Percentiles rank a stretch among this genome's conserved stretches.
Evolutionary conservation across 2,797 vertebrate species (phyloP).

Genomic region (Scyliorhinus canicula): DNA sequence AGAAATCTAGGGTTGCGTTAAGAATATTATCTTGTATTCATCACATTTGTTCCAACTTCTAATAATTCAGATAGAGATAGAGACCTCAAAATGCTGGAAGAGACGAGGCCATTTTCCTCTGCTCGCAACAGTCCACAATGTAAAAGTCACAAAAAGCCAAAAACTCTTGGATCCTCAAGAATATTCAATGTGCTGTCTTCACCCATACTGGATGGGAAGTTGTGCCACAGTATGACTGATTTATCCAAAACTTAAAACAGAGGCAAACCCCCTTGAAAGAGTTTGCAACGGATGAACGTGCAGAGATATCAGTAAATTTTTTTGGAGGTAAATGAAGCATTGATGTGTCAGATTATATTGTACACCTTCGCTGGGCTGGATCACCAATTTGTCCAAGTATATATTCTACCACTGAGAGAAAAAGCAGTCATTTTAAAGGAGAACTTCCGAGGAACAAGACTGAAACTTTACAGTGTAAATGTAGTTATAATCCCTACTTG

Average conservation of each 20-base stretch:
- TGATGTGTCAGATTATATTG: background rate
- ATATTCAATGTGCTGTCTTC: background rate
- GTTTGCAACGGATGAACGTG: background rate
- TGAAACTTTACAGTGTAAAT: background rate
- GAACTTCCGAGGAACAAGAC: background rate
- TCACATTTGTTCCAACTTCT: background rate
- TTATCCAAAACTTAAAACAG: background rate
- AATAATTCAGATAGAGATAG: background rate
- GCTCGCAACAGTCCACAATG: background rate
- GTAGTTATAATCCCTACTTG: background rate
- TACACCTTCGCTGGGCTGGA: background rate
- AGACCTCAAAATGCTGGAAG: background rate
- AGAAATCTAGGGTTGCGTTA: background rate
- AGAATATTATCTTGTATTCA: background rate
- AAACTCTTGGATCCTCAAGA: background rate
- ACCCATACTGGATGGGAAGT: background rate
- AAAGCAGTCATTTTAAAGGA: background rate
- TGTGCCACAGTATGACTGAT: background rate
- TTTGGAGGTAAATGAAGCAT: background rate
- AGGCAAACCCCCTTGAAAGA: background rate
- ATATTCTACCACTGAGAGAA: background rate
- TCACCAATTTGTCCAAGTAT: background rate
- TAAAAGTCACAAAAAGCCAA: background rate
- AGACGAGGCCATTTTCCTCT: background rate
- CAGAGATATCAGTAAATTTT: conserved; percentile 28